These are phyloP conservation scores for Ceriagrion tenellum DNA, from an alignment of 2,888 invertebrate genomes.

Conservation along the genomic window DNA sequence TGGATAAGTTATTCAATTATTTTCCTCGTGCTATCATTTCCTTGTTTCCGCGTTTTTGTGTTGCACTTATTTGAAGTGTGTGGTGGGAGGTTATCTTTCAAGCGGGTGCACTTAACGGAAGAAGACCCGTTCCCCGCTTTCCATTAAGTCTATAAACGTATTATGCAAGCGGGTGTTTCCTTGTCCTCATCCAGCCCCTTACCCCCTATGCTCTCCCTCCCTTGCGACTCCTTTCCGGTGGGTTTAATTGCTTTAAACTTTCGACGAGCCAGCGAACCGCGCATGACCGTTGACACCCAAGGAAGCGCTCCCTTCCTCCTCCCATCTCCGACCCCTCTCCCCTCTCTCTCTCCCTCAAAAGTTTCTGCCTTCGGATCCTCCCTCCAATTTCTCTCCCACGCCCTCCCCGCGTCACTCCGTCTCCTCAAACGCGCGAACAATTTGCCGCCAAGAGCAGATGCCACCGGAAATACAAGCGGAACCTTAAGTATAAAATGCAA, in stretches of 20 bases:
- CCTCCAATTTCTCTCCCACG: background rate
- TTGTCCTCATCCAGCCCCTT: background rate
- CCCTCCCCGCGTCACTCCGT: background rate
- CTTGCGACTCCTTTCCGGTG: background rate
- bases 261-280: background rate
- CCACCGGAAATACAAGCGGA: background rate
- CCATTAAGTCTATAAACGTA: background rate
- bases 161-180: background rate
- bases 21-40: background rate
- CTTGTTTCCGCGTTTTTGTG: background rate
- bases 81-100: background rate
- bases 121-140: background rate
- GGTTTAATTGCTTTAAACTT: background rate
- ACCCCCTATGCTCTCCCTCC: background rate
- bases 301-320: background rate
- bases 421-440: background rate
- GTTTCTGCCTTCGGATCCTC: background rate
- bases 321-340: background rate
- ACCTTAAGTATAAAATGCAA: background rate
- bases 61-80: background rate
- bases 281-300: background rate
- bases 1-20: too few relatives aligned
- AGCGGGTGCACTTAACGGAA: background rate
- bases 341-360: background rate
- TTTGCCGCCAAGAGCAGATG: background rate